Conservation (phyloP, 2,113 vertebrate genomes). For the Megalops atlanticus region DNA sequence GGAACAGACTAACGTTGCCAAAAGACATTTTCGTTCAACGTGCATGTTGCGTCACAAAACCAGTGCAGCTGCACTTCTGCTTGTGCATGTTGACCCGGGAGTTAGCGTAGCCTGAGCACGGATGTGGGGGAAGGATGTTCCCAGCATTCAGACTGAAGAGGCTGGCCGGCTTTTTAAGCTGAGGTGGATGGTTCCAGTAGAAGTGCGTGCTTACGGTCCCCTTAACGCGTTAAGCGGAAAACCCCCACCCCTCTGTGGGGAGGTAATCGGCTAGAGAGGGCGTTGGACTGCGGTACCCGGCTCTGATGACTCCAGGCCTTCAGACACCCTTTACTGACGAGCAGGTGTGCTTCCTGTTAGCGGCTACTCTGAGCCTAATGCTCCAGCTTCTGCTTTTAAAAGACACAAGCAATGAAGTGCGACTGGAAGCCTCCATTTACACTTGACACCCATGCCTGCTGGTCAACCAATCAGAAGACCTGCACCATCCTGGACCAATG, state of each 20-base stretch:
- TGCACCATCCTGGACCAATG: background rate
- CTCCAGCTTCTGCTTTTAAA: background rate
- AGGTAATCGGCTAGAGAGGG: background rate
- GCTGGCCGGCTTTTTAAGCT: too few relatives aligned
- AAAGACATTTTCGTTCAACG: too few relatives aligned
- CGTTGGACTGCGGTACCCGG: background rate
- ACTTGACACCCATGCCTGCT: background rate
- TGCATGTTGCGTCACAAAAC: background rate
- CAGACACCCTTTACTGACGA: constrained; percentile 6
- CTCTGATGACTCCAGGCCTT: constrained; percentile 8
- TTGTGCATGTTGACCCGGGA: constrained; percentile 5
- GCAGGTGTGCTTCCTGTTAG: constrained; percentile 25
- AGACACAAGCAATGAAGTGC: background rate
- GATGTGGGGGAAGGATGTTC: too few relatives aligned
- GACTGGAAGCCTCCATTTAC: background rate
- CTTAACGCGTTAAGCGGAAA: constrained; percentile 13
- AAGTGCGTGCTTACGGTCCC: background rate
- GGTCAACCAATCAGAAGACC: background rate
- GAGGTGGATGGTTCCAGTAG: background rate
- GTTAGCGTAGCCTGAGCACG: background rate
- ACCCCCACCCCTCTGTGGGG: background rate
- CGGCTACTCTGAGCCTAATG: background rate
- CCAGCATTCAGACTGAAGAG: too few relatives aligned
- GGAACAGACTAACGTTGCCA: too few relatives aligned
- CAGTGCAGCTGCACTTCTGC: too few relatives aligned